Evolutionary conservation across 1,140 invertebrate genomes (phyloP).

Genomic region (Oppia nitens): DNA sequence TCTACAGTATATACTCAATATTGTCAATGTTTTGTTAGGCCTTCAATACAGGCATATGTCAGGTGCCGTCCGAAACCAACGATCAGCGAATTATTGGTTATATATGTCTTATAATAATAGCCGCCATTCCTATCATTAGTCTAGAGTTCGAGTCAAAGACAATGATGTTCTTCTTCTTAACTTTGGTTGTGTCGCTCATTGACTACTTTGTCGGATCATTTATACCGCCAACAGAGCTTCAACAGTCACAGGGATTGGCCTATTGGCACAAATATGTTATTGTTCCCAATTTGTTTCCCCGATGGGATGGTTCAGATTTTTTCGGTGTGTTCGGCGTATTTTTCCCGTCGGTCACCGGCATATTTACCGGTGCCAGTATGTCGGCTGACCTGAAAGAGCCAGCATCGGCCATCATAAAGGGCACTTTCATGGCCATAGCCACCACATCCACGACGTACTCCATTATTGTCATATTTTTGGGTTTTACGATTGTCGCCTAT

Average conservation of each 20-base stretch:
- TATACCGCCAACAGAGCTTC: neutral
- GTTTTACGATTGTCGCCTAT: neutral
- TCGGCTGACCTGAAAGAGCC: conserved; percentile 71
- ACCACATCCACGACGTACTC: neutral
- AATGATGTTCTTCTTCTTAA: conserved; percentile 3
- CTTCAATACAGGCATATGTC: neutral
- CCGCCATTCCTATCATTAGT: conserved; percentile 28
- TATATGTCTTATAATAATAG: conserved; percentile 29
- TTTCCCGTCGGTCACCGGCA: conserved; percentile 91
- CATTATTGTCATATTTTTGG: neutral
- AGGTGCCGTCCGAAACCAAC: neutral
- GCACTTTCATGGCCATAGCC: neutral
- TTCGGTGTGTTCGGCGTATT: conserved; percentile 92
- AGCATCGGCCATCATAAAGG: neutral
- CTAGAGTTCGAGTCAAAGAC: conserved; percentile 11
- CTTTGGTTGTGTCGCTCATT: neutral
- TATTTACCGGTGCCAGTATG: conserved; percentile 80
- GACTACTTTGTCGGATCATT: conserved; percentile 9
- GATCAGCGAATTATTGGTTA: conserved; percentile 25
- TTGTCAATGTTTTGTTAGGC: neutral
- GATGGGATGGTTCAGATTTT: conserved; percentile 35
- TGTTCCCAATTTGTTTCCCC: conserved; percentile 12
- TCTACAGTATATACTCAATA: neutral
- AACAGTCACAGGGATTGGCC: conserved; percentile 1
- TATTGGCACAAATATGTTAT: neutral